These are phyloP conservation scores for Macaria notata DNA, from an alignment of 2,888 invertebrate genomes.

Conservation along the genomic window DNA sequence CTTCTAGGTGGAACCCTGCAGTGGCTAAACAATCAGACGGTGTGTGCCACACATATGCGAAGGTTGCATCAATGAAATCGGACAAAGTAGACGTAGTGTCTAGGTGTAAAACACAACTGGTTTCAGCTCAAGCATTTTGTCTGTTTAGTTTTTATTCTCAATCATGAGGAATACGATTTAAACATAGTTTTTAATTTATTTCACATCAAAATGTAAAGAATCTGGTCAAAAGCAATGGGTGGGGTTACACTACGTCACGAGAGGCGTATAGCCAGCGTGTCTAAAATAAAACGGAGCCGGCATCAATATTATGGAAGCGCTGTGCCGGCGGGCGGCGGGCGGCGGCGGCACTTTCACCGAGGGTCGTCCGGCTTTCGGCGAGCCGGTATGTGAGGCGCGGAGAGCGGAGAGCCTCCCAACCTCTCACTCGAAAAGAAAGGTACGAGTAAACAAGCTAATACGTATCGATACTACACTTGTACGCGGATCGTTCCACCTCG, in stretches of 20 bases:
- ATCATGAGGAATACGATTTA: no score
- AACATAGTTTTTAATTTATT: no score
- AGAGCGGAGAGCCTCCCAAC: constrained; percentile 18
- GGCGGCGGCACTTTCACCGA: constrained; percentile 72
- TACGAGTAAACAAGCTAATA: constrained; percentile 32
- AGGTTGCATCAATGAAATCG: no score
- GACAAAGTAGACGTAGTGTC: no score
- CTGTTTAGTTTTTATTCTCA: no score
- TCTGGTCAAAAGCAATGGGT: no score
- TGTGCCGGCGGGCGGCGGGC: constrained; percentile 34
- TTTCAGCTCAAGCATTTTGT: no score
- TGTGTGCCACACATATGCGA: no score
- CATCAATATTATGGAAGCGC: constrained; percentile 41
- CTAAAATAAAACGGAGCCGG: constrained; percentile 31
- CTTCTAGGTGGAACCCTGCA: background rate
- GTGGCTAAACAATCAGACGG: background rate
- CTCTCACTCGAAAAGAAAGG: constrained; percentile 69
- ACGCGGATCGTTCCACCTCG: constrained; percentile 41
- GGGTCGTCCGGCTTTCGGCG: constrained; percentile 67
- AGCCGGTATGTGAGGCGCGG: constrained; percentile 53
- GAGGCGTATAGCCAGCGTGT: constrained; percentile 18
- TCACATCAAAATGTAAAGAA: no score
- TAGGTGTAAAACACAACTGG: no score
- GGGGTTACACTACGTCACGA: constrained; percentile 1
- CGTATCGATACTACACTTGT: constrained; percentile 37